A percentile compares a stretch with the other conserved stretches of the same genome.
Evolutionary conservation across 2,888 invertebrate species (phyloP).

Genomic region (Mongoloraphidia duomilia): DNA sequence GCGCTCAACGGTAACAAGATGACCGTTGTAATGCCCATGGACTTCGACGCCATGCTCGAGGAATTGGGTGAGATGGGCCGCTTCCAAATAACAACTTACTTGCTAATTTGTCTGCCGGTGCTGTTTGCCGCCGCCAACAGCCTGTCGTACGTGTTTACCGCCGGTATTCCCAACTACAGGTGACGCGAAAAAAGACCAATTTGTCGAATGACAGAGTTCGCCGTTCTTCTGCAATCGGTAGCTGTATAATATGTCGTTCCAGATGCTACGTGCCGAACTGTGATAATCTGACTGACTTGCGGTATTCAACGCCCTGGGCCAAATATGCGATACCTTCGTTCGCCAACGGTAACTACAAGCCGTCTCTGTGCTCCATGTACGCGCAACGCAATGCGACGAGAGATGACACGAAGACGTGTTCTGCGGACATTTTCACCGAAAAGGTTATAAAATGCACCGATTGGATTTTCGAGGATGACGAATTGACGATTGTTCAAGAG

Average conservation of each 20-base stretch:
- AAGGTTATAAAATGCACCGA: conserved; percentile 29
- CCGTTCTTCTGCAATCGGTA: not conserved
- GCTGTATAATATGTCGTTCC: conserved; percentile 7
- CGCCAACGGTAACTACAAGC: conserved; percentile 18
- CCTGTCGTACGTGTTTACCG: conserved; percentile 44
- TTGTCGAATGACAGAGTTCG: conserved; percentile 2
- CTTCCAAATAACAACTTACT: conserved; percentile 39
- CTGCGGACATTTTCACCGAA: conserved; percentile 26
- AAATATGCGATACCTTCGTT: conserved; percentile 32
- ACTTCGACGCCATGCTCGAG: conserved; percentile 44
- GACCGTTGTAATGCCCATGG: conserved; percentile 25
- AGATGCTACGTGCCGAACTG: conserved; percentile 41
- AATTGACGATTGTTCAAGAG: conserved; percentile 41
- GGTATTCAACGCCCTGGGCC: conserved; percentile 32
- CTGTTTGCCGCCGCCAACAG: conserved; percentile 45
- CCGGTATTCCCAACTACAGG: conserved; percentile 43
- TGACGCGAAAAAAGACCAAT: conserved; percentile 17
- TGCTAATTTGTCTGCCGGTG: conserved; percentile 41
- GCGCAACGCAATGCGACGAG: conserved; percentile 13
- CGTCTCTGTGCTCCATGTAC: conserved; percentile 25
- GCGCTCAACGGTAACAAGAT: too few relatives aligned
- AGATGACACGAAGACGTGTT: conserved; percentile 19
- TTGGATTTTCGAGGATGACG: conserved; percentile 36
- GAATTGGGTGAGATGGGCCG: conserved; percentile 44
- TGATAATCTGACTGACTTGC: conserved; percentile 27